phyloP scores from a whole-genome alignment of 1,140 invertebrate genomes.

The Ostrea denselamellosa region DNA sequence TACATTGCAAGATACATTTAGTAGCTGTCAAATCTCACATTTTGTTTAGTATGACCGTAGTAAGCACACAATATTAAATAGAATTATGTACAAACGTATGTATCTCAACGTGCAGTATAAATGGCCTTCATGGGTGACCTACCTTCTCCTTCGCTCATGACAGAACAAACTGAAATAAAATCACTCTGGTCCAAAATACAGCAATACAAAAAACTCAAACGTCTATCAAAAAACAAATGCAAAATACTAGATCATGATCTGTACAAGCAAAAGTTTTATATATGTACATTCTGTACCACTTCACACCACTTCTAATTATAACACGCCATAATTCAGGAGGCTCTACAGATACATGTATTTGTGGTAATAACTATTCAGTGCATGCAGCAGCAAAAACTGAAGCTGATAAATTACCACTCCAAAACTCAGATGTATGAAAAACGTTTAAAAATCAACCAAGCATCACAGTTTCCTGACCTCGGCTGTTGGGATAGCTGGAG shows the following conservation, averaged over 20 bases:
- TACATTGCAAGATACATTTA: no score
- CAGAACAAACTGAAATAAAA: slow-evolving; percentile 20
- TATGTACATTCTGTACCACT: not conserved
- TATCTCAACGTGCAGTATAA: not conserved
- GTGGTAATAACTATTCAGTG: not conserved
- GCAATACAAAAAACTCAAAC: not conserved
- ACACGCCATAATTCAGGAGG: no score
- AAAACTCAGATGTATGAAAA: not conserved
- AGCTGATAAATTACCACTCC: not conserved
- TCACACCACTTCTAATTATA: not conserved
- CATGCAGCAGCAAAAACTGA: not conserved
- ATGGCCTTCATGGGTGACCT: not conserved
- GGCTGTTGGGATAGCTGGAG: slow-evolving; percentile 67
- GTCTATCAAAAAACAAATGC: not conserved
- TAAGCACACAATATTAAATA: not conserved
- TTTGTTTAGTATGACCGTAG: slow-evolving; percentile 1
- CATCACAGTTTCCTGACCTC: slow-evolving; percentile 58
- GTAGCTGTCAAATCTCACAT: not conserved
- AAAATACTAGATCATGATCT: not conserved
- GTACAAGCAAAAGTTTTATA: no score
- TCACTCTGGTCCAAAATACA: not conserved
- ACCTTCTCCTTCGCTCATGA: slow-evolving; percentile 1
- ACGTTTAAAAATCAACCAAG: not conserved
- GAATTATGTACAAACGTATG: not conserved
- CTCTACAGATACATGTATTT: not conserved